Evolutionary conservation across 1,140 invertebrate genomes (phyloP), one percentile per base, ranked within the genome.

Genomic region (Brachionus asplanchnoidis): DNA sequence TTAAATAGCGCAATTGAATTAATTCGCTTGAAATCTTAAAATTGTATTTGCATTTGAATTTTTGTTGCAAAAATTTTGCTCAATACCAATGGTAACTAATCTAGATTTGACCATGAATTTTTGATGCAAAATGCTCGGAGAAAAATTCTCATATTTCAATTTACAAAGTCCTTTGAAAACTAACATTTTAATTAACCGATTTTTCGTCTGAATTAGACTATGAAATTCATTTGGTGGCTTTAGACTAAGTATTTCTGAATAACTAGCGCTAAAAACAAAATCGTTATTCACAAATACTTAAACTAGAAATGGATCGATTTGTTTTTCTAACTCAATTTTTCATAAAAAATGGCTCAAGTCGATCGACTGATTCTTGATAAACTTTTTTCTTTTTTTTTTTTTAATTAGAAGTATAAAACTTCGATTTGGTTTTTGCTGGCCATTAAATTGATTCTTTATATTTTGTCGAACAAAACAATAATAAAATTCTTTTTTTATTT

Each of bases 261-360:
- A 60, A 60, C 53, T 32, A 68, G 66, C 66, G 26, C 32, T 68
- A 32, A 42, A 73, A 73, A 73, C 68, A 73, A 73, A 73, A 73
- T 42, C 32, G 40, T 77, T 28, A 46, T 77, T 50, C 66, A 40
- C 42, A 36, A 50, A 77, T 77, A 77, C 73, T 77, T 77, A 77
- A 77, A 77, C 73, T 77, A 77, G 73, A 77, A 77, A 77, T 50
- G 20, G 20, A 73, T 73, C 68, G 68, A 50, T 77, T 77, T 77
- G 73, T 77, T 77, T 77, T 77, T 77, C 44, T 77, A 77, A 77
- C 73, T 77, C 32, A 77, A 77, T 77, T 77, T 77, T 77, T 77
- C 14, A 77, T 73, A 20, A 73, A 73, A 73, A 73, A 73, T 73
- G 68, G 68, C 68, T 73, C 66, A 77, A 50, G 11, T 50, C 73